Evolutionary conservation across 2,888 invertebrate genomes (phyloP), one percentile per base, ranked within the genome.

Genomic region (Cetonia aurata): DNA sequence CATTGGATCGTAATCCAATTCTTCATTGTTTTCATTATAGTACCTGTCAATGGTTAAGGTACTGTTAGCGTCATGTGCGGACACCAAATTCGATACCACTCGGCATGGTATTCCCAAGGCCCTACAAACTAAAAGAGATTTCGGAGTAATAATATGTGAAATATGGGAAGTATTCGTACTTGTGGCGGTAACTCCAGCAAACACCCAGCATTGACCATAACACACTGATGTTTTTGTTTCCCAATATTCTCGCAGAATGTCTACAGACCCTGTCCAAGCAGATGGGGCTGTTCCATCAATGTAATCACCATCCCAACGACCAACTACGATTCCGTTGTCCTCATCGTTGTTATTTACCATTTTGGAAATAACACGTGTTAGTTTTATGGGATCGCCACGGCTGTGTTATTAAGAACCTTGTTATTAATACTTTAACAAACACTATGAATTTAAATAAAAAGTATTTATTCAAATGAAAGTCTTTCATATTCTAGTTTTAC

Each of bases 141-240:
- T 25, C 12, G 13, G 2, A 46, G 10, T n/a, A 13, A 6, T 46
- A 44, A 31, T 31, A 31, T 44, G 1, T 10, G 6, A 6, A n/a
- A n/a, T 9, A 13, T 6, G 13, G 19, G 3, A 33, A 53, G n/a
- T 15, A 37, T 42, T 42, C 82, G 82, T 81, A 93, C 93, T 87
- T 75, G 95, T 91, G n/a, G 93, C 92, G 1, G 91, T 89, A 12
- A 95, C 90, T 0, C 93, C 95, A 37, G 94, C 92, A 80, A 94
- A 95, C 1, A 95, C 94, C 94, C 94, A 96, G 82, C 95, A 95
- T 80, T 96, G 95, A 3, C 95, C 95, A 78, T 93, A 96, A 15
- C 88, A 88, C 8, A 95, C 94, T 6, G 92, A 88, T 52, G 87
- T 84, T 72, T 88, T 87, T 0, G 86, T 90, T 81, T 88, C 88